Conservation (phyloP, 2,797 vertebrate species). For the Spinus pinus region DNA sequence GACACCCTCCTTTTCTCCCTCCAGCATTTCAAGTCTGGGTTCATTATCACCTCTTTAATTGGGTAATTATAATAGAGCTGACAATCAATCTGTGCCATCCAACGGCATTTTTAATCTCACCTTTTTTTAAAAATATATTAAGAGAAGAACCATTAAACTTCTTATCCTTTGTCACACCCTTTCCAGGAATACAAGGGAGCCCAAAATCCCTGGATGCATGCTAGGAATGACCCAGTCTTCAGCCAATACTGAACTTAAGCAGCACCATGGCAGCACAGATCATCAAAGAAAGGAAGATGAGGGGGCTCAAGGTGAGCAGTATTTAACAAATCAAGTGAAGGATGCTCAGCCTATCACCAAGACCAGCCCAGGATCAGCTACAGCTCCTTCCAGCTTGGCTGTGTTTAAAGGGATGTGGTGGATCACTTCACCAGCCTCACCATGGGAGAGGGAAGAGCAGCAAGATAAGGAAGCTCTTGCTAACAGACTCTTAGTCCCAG, state of each 20-base stretch:
- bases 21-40: conserved; percentile 42
- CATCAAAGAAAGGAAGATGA: not conserved
- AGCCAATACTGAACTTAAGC: not conserved
- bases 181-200: not conserved
- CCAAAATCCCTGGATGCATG: not conserved
- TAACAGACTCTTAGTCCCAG: conserved; percentile 30
- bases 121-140: not conserved
- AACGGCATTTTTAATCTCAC: conserved; percentile 38
- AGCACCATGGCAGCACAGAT: not conserved
- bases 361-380: not conserved
- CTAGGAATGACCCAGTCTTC: not conserved
- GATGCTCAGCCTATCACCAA: not conserved
- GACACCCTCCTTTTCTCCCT: conserved; percentile 40
- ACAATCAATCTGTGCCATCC: conserved; percentile 44
- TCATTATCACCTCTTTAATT: conserved; percentile 67
- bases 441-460: not conserved
- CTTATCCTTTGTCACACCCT: not conserved
- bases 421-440: not conserved
- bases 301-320: fast-evolving
- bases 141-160: conserved; percentile 14
- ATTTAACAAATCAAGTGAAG: not conserved
- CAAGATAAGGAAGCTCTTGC: not conserved
- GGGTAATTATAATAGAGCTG: conserved; percentile 60
- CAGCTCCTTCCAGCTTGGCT: not conserved
- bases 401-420: not conserved